Conservation (phyloP, 2,888 invertebrate species). For the Chesias legatella region DNA sequence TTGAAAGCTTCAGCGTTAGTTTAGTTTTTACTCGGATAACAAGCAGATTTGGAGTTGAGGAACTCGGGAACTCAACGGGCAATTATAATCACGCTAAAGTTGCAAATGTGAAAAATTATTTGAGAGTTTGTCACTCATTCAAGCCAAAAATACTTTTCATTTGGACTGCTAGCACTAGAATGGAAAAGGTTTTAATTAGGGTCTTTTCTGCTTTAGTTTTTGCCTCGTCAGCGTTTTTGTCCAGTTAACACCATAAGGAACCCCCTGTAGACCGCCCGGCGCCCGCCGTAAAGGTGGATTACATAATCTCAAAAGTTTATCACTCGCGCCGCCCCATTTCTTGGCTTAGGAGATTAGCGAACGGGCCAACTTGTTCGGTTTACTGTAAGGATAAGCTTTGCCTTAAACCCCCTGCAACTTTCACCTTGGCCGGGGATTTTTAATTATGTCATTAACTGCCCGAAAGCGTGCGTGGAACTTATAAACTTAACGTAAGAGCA, state of each 20-base stretch:
- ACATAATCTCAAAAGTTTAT: constrained; percentile 48
- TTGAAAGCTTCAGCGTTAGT: constrained; percentile 26
- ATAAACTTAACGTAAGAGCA: constrained; percentile 57
- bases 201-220: too few relatives aligned
- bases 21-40: not conserved
- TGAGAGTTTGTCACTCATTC: too few relatives aligned
- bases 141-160: too few relatives aligned
- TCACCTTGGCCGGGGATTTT: constrained; percentile 60
- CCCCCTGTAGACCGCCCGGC: constrained; percentile 3
- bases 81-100: too few relatives aligned
- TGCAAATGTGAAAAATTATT: too few relatives aligned
- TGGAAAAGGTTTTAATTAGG: too few relatives aligned
- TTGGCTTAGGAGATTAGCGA: constrained; percentile 73
- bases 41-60: too few relatives aligned
- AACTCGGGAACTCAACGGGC: too few relatives aligned
- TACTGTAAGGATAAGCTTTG: constrained; percentile 62
- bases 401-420: constrained; percentile 31
- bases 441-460: constrained; percentile 70
- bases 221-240: too few relatives aligned
- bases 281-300: constrained; percentile 4
- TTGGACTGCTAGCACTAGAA: too few relatives aligned
- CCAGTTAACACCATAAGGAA: constrained; percentile 12
- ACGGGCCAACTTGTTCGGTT: constrained; percentile 67
- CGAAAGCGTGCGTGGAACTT: constrained; percentile 61
- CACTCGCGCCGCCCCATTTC: constrained; percentile 55